Percentiles rank a stretch among this genome's conserved stretches.
These are phyloP conservation scores for Actinernus sp. DNA, from an alignment of 92 coral and sea anemone genomes.

Conservation along the genomic window DNA sequence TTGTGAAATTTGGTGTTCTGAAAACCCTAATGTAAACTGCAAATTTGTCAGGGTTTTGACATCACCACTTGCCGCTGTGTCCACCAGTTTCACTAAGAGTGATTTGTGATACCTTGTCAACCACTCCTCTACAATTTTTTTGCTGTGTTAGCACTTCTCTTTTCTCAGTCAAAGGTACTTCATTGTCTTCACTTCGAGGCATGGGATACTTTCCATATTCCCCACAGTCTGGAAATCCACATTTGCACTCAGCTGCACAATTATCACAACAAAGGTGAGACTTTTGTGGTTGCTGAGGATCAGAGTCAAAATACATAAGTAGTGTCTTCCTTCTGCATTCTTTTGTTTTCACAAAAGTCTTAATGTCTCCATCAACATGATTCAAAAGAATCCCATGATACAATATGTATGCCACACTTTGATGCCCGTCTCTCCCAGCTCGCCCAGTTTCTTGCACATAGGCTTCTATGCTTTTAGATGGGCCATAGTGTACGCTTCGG, in stretches of 20 bases:
- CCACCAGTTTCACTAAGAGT: conserved; percentile 29
- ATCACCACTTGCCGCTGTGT: conserved; percentile 48
- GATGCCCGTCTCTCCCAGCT: conserved; percentile 27
- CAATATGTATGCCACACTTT: conserved; percentile 18
- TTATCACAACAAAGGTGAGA: too few relatives aligned
- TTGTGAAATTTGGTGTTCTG: conserved; percentile 67
- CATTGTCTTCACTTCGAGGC: too few relatives aligned
- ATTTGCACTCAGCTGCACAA: too few relatives aligned
- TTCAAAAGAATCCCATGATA: conserved; percentile 23
- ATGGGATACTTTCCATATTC: too few relatives aligned
- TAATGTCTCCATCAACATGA: conserved; percentile 24
- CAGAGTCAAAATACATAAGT: conserved; percentile 13
- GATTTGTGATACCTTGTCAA: conserved; percentile 53
- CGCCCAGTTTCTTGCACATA: conserved; percentile 31
- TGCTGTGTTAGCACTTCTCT: conserved; percentile 29
- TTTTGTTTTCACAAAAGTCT: conserved; percentile 14
- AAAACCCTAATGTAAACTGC: conserved; percentile 62
- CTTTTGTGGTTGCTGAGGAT: too few relatives aligned
- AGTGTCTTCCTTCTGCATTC: conserved; percentile 25
- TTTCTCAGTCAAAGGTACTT: too few relatives aligned
- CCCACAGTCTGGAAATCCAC: too few relatives aligned
- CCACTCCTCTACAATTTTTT: conserved; percentile 21
- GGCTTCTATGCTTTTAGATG: conserved; percentile 39
- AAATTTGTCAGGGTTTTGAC: conserved; percentile 56
- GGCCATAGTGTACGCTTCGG: conserved; percentile 50